These are phyloP conservation scores for Eptesicus fuscus DNA, from an alignment of 2,113 vertebrate genomes.

Conservation along the genomic window DNA sequence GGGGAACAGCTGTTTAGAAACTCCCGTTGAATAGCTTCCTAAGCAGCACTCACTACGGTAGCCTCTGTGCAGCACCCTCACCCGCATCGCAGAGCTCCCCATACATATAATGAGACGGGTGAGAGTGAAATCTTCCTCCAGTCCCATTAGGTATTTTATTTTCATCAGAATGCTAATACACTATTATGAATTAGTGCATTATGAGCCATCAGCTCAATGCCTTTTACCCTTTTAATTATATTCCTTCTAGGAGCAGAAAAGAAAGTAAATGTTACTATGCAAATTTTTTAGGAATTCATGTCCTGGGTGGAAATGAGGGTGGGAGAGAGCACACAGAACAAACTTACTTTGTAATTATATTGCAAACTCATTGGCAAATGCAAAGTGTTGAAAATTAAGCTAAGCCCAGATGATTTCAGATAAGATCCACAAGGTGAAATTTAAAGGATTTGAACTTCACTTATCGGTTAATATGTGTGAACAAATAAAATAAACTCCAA, in stretches of 20 bases:
- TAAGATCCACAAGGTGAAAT: conserved; percentile 48
- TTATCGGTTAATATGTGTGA: conserved; percentile 48
- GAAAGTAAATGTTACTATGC: conserved; percentile 83
- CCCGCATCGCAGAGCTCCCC: conserved; percentile 70
- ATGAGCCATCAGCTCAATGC: conserved; percentile 75
- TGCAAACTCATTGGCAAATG: conserved; percentile 58
- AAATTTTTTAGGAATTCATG: conserved; percentile 72
- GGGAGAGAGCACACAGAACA: conserved; percentile 62
- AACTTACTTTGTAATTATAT: conserved; percentile 79
- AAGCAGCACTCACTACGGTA: conserved; percentile 73
- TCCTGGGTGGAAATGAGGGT: conserved; percentile 66
- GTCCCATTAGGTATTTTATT: conserved; percentile 79
- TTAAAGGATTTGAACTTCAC: conserved; percentile 59
- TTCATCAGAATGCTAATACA: conserved; percentile 80
- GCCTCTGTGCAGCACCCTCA: conserved; percentile 59
- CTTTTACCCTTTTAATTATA: conserved; percentile 83
- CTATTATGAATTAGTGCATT: conserved; percentile 73
- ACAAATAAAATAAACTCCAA: conserved; percentile 38
- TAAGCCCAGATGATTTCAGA: conserved; percentile 53
- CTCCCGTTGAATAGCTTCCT: conserved; percentile 80
- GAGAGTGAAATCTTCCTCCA: conserved; percentile 71
- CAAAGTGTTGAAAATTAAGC: conserved; percentile 73
- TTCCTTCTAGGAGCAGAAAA: conserved; percentile 73
- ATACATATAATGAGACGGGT: conserved; percentile 72
- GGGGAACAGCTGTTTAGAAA: conserved; percentile 84